Conservation (phyloP, 2,113 vertebrate species). For the Misgurnus anguillicaudatus region DNA sequence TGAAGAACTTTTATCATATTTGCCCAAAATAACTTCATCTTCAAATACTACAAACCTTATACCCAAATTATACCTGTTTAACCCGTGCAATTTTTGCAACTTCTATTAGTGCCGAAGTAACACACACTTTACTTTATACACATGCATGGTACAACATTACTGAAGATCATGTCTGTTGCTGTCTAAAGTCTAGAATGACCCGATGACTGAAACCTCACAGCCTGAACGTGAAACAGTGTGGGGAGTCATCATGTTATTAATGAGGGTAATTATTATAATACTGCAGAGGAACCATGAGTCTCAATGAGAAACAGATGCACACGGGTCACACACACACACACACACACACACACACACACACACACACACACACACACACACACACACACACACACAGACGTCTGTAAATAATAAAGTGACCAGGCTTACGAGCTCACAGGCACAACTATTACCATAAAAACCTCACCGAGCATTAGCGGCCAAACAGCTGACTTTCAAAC, state of each 20-base stretch:
- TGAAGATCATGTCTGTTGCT: background rate
- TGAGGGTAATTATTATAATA: constrained; percentile 70
- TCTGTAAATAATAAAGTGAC: constrained; percentile 68
- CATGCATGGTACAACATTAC: background rate
- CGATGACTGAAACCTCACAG: background rate
- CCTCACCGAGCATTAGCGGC: constrained; percentile 69
- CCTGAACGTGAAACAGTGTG: background rate
- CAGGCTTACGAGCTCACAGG: constrained; percentile 73
- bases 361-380: constrained; percentile 3
- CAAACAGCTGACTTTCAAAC: constrained; percentile 52
- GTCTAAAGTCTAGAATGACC: background rate
- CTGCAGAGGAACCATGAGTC: constrained; percentile 63
- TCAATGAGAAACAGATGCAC: constrained; percentile 71
- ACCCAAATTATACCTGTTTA: too few species aligned
- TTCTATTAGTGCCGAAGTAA: too few species aligned
- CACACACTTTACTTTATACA: too few species aligned
- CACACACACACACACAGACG: constrained; percentile 28
- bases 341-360: constrained; percentile 9
- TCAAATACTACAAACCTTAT: too few species aligned
- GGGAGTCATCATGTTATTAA: constrained; percentile 70
- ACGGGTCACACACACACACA: background rate
- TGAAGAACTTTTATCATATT: too few species aligned
- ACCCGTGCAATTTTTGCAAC: too few species aligned
- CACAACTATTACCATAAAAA: constrained; percentile 74
- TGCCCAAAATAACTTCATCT: too few species aligned